Conservation (phyloP, 2,888 invertebrate genomes). For the Callyntrura guangdongensis region DNA sequence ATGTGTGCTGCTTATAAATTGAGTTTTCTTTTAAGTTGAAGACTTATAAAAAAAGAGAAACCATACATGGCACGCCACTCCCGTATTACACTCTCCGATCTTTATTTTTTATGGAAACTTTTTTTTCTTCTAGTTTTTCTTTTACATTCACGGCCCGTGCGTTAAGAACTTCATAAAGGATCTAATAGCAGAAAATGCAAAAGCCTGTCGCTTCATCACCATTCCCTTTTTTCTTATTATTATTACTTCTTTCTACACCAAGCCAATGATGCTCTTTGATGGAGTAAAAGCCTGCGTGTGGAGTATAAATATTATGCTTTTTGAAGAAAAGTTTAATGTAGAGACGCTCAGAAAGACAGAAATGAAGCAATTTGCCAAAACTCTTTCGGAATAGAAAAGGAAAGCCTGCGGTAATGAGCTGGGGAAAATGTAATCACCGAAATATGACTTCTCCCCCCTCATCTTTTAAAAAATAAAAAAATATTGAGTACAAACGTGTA, state of each 20-base stretch:
- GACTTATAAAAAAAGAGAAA: background rate
- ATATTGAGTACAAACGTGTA: too few species aligned
- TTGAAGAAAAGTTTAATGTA: slow-evolving; percentile 50
- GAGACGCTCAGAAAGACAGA: slow-evolving; percentile 43
- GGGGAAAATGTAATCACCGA: slow-evolving; percentile 61
- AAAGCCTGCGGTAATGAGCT: slow-evolving; percentile 67
- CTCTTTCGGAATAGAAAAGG: slow-evolving; percentile 47
- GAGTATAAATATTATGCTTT: slow-evolving; percentile 17
- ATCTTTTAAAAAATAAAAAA: slow-evolving; percentile 14
- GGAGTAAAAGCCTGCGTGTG: background rate
- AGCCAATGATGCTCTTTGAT: background rate
- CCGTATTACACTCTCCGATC: background rate
- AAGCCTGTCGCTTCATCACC: slow-evolving; percentile 31
- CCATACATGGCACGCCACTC: background rate
- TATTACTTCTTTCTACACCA: background rate
- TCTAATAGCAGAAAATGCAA: slow-evolving; percentile 24
- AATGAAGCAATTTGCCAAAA: slow-evolving; percentile 72
- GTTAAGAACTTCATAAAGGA: slow-evolving; percentile 42
- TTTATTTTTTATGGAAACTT: slow-evolving; percentile 14
- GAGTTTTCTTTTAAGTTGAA: slow-evolving; percentile 47
- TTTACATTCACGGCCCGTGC: background rate
- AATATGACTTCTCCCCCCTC: slow-evolving; percentile 17
- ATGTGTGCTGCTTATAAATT: slow-evolving; percentile 66
- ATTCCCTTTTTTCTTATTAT: background rate
- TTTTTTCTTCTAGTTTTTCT: too few species aligned